These are phyloP conservation scores for Perizoma affinitatum DNA, from an alignment of 2,888 invertebrate species.

Conservation along the genomic window DNA sequence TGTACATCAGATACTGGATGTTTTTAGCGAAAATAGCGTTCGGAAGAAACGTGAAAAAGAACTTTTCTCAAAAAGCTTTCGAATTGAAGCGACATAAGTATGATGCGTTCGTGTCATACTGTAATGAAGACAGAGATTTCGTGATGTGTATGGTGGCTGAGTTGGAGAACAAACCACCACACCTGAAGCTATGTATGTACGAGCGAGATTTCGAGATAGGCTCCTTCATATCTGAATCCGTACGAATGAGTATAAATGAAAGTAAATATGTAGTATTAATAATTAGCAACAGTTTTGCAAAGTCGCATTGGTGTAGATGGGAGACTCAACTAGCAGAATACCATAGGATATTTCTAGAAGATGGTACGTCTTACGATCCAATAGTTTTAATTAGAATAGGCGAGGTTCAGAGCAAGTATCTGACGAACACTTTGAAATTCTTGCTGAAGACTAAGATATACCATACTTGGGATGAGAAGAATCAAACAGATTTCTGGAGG, in stretches of 20 bases:
- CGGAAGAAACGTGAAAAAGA: conserved; percentile 66
- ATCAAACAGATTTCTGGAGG: conserved; percentile 70
- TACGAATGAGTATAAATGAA: conserved; percentile 85
- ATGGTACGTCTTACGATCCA: conserved; percentile 82
- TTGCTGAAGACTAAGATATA: conserved; percentile 87
- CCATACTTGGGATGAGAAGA: conserved; percentile 84
- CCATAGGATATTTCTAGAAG: conserved; percentile 85
- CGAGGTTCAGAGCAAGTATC: conserved; percentile 79
- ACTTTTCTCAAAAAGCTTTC: conserved; percentile 37
- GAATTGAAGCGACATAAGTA: conserved; percentile 70
- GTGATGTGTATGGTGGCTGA: conserved; percentile 84
- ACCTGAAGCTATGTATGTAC: conserved; percentile 86
- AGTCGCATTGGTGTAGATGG: conserved; percentile 89
- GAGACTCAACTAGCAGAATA: conserved; percentile 88
- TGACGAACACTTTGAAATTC: conserved; percentile 85
- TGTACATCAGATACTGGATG: conserved; percentile 82
- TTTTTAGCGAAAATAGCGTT: conserved; percentile 82
- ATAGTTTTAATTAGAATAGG: conserved; percentile 86
- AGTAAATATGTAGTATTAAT: conserved; percentile 87
- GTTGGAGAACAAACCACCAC: conserved; percentile 84
- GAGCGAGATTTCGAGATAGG: conserved; percentile 88
- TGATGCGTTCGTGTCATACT: conserved; percentile 86
- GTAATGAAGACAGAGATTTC: conserved; percentile 85
- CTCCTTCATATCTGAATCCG: conserved; percentile 86
- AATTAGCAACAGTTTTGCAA: conserved; percentile 87